Conservation (phyloP, 2,113 vertebrate genomes). For the Climacteris rufus region DNA sequence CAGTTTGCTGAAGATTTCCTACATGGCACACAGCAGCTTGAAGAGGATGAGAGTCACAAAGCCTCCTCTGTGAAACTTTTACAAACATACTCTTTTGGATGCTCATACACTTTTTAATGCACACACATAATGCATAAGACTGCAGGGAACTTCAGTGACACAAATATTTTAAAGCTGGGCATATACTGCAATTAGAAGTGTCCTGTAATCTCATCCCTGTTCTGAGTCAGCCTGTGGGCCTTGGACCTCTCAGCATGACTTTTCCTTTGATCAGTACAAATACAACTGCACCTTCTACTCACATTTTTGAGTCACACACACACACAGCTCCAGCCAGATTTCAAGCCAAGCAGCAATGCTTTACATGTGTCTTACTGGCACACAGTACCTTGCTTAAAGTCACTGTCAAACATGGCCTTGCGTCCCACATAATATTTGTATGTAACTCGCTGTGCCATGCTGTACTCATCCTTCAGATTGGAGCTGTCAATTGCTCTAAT, state of each 20-base stretch:
- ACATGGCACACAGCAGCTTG: background rate
- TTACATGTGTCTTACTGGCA: background rate
- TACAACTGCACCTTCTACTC: background rate
- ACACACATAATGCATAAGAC: background rate
- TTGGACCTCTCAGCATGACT: background rate
- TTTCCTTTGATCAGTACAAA: background rate
- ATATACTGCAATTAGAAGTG: background rate
- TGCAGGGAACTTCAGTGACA: background rate
- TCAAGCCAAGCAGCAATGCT: background rate
- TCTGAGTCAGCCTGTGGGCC: background rate
- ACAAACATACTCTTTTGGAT: background rate
- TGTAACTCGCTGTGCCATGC: slow-evolving; percentile 90
- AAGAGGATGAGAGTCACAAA: background rate
- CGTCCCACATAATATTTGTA: slow-evolving; percentile 96
- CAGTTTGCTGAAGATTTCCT: background rate
- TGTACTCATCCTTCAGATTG: slow-evolving; percentile 92
- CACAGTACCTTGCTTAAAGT: slow-evolving; percentile 89
- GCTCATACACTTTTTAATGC: background rate
- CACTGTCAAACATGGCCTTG: slow-evolving; percentile 98
- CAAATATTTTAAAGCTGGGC: background rate
- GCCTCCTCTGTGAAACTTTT: background rate
- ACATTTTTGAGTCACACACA: background rate
- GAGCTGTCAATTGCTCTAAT: slow-evolving; percentile 97
- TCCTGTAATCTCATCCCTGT: background rate
- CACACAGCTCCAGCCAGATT: background rate